Evolutionary conservation across 2,113 vertebrate species (phyloP).

Genomic region (Cinclus cinclus): DNA sequence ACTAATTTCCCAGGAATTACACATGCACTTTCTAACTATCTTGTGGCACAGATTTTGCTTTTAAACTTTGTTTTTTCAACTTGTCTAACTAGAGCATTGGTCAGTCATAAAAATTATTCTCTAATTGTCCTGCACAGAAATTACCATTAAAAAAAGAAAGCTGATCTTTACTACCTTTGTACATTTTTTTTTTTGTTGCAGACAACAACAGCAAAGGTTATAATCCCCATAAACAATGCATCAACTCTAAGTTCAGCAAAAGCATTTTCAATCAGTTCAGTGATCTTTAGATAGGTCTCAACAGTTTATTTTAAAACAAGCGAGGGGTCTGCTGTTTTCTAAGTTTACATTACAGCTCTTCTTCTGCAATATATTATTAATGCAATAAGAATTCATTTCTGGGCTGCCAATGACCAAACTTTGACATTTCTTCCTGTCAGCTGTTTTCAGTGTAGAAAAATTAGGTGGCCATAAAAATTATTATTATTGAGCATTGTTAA

Average conservation of each 20-base stretch:
- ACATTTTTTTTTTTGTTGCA: not conserved
- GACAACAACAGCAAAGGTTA: not conserved
- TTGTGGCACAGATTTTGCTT: not conserved
- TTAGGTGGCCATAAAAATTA: not conserved
- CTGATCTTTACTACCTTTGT: not conserved
- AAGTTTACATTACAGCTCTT: slow-evolving; percentile 3
- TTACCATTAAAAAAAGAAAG: not conserved
- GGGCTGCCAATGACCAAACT: not conserved
- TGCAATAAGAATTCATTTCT: slow-evolving; percentile 4
- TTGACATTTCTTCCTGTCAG: slow-evolving; percentile 23
- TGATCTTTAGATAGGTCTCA: not conserved
- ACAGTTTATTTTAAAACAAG: slow-evolving; percentile 8
- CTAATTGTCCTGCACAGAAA: not conserved
- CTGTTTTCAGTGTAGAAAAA: slow-evolving; percentile 30
- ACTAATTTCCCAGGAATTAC: slow-evolving; percentile 55
- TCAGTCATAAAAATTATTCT: slow-evolving; percentile 12
- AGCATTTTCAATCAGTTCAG: slow-evolving; percentile 14
- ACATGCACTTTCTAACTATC: slow-evolving; percentile 9
- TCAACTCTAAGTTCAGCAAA: slow-evolving; percentile 17
- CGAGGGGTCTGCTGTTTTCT: not conserved
- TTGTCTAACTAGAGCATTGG: slow-evolving; percentile 25
- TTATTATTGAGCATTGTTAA: not conserved
- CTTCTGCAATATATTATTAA: slow-evolving; percentile 43
- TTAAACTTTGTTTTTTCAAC: slow-evolving; percentile 38
- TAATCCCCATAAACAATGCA: slow-evolving; percentile 44